Evolutionary conservation across 2,797 vertebrate genomes (phyloP), one percentile per base, ranked within the genome.

Genomic region (Enteromius thamalakanensis): DNA sequence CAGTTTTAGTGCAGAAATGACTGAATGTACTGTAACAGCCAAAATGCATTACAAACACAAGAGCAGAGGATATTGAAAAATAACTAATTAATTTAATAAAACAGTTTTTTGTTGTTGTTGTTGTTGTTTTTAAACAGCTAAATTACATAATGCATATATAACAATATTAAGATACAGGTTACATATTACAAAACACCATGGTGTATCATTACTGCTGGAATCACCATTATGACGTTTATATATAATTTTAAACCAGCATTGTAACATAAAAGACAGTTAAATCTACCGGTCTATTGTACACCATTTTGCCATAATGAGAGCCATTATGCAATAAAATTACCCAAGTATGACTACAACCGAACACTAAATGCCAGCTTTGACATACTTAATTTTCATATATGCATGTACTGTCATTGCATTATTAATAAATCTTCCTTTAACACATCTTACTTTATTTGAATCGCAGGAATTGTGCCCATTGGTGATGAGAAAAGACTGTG

Each of bases 401-500:
- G 71, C 10, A 34, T 53, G 19, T 26, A 74, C 26, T 32, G 3
- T 51, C 9, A 34, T 17, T 55, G 49, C 32, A 55, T 23, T 60
- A 42, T 60, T 60, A 42, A 42, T 19, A 40, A 11, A 29, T 45
- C 58, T 45, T 40, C 26, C 21, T 11, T 47, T 14, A 29, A 58
- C 62, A 12, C 10, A 42, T n/a, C 9, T 40, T 4, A 2, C 10
- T 67, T 83, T 4, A 47, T 82, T 85, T 51, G 85, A 14, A 80
- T 64, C 86, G 2, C 89, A 99, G 98, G 98, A 85, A 96, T 97
- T 58, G 96, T 98, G 90, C 94, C 96, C 76, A 91, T 97, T 89
- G 94, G 93, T 84, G 97, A 99, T 79, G 97, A 98, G 86, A 98
- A 92, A 93, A 98, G 95, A 91, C 92, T 99, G 85, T 99, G 98